Evolutionary conservation across 2,113 vertebrate genomes (phyloP), one percentile per base, ranked within the genome.

Genomic region (Glaucidium brasilianum): DNA sequence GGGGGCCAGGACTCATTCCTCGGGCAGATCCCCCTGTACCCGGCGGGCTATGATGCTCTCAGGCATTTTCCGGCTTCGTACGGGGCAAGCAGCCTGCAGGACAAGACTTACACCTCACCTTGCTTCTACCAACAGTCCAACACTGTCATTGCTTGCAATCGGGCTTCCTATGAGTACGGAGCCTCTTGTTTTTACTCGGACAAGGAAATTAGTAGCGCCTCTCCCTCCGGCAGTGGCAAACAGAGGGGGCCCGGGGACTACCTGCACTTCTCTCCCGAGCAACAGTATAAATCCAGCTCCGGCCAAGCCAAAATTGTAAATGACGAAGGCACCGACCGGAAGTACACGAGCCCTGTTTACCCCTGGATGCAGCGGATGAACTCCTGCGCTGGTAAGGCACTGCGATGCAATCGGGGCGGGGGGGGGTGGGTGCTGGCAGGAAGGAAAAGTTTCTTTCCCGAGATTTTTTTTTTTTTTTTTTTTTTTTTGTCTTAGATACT

Each of bases 341-440:
- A 98, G 98, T 98, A 98, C 98, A 97, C 97, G 82, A 98, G 97
- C 20, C 98, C 98, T 47, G 98, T 98, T 96, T 98, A 98, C 93
- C 98, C 98, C 90, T 98, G 98, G 98, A 98, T 98, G 98, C 98
- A 98, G 97, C 97, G 98, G 97, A 98, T 98, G 97, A 98, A 98
- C 97, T 98, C 98, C 79, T 98, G 98, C 45, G 95, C 98, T 83
- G 98, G 98, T 98, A 98, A 98, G 98, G 93, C 94, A 75, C 86
- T 91, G 96, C 85, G 88, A 73, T 69, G 94, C 69, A 74, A 56
- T 53, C 79, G 41, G 41, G 71, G 49, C 41, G 39, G 60, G 34
- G 27, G 37, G 21, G 56, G 35, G 10, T 58, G 83, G 82, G 49
- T 49, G 29, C 32, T 30, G 11, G 56, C 41, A 41, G 58, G 64